Base-by-base conservation (phyloP, 1,140 invertebrate species). In the Temnothorax curvispinosus region DNA sequence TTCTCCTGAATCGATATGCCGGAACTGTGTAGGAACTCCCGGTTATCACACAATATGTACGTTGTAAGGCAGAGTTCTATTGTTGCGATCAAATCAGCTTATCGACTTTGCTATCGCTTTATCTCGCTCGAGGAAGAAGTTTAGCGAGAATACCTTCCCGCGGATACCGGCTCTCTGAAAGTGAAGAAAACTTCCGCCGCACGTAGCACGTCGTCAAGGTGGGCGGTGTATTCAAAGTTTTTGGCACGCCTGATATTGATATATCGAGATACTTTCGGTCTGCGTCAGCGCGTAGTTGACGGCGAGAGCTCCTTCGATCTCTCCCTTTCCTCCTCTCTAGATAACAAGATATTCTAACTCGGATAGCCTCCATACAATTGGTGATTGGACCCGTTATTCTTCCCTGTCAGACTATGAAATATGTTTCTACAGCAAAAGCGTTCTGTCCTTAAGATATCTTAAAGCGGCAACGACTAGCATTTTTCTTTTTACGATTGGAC, bases 211-310 rank as follows among this genome's bases (percentile, higher is more conserved):
- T 90, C 88, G 87, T 85, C 86, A 32, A 75, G 64, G 75, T 62
- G 54, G 88, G 35, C 65, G 89, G 88, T 89, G 84, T 91, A 91
- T 91, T 91, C 91, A 91, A 91, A 91, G 90, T 91, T 91, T 90
- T 90, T 87, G 91, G 88, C 91, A 91, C 85, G 84, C 81, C 77
- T 91, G 91, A 91, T 91, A 85, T 91, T 91, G 90, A 91, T 91
- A 91, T 91, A 91, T 91, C 86, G 90, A 78, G 69, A 87, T 91
- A 91, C 90, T 91, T 91, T 91, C 81, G 71, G 76, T 62, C 44
- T 77, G 86, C 80, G 84, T 90, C 90, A 90, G 88, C 90, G 71
- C 67, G 35, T 88, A 90, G 72, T 82, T 60, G 47, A 77, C 75
- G n/a, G 27, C 27, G 27, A 27, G 56, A 75, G 75, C 69, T 85